Base-by-base conservation (phyloP, 2,113 vertebrate species). In the Siniperca knerii region DNA sequence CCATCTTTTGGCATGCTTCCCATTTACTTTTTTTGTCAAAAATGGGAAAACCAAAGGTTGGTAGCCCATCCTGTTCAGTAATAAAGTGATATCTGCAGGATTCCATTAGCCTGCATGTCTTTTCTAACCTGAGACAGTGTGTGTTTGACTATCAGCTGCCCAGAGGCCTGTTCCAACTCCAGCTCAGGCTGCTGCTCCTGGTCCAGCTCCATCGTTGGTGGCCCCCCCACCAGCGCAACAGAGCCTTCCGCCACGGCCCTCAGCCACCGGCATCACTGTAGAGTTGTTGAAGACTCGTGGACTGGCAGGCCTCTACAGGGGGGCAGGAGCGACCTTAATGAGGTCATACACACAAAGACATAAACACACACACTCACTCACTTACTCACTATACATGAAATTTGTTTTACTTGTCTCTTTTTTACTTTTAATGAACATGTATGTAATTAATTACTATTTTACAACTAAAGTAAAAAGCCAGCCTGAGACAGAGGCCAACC, bases 301-400 rank as follows among this genome's bases (percentile, higher is more conserved):
- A 6, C 81, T 97, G 75, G 88, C 90, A 5, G 97, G 96, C 15
- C 95, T 97, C 48, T 96, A 97, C 87, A 95, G 88, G 33, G 96
- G 97, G 6, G 93, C 95, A 29, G 96, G 96, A 29, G 97, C 94
- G 79, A 96, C 96, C 0, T 90, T 97, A 78, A 93, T 97, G 91
- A 97, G 97, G 97, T 97, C 50, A 94, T 68, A 85, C n/a, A 86
- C 58, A 77, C 20, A 64, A 52, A 62, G 35, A 71, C 42, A 60
- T 2, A 23, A 64, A 68, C 48, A 46, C 67, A 87, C 75, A 58
- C 74, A 44, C 62, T 29, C 29, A 29, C 29, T 29, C 3, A 60
- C 11, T 42, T 4, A 74, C n/a, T 73, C 15, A 25, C n/a, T n/a
- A 65, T 20, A 29, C 2, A 25, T 37, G 5, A 8, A 33, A n/a